These are phyloP conservation scores for Galagoides demidoff DNA, from an alignment of 2,797 vertebrate species.

Conservation along the genomic window DNA sequence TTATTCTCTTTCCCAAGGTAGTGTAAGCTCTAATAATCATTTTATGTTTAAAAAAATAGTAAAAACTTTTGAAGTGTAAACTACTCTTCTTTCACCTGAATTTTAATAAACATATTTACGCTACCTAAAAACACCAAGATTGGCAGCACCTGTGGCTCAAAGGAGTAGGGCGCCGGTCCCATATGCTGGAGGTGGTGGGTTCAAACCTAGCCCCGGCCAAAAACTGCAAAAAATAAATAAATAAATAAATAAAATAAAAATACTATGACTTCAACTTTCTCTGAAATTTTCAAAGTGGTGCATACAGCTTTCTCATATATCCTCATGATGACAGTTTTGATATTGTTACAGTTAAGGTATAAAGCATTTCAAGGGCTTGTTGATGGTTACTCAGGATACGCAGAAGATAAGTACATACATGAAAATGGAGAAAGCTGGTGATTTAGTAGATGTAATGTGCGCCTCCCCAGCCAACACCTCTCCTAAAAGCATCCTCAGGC, in stretches of 20 bases:
- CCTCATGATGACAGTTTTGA: not conserved
- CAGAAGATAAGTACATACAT: not conserved
- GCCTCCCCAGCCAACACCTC: not conserved
- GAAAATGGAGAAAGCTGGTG: not conserved
- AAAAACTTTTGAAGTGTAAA: constrained; percentile 44
- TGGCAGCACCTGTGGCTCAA: no score
- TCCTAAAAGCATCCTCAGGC: not conserved
- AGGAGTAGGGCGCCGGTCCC: no score
- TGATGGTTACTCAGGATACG: not conserved
- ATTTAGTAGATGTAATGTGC: not conserved
- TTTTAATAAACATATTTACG: not conserved
- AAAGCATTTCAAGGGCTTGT: not conserved
- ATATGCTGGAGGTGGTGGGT: no score
- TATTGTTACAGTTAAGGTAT: constrained; percentile 14
- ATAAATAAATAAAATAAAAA: no score
- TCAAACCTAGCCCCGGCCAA: no score
- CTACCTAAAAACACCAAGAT: constrained; percentile 1
- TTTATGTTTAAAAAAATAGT: constrained; percentile 17
- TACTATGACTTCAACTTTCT: not conserved
- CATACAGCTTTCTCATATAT: not conserved
- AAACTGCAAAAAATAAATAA: no score
- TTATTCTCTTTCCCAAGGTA: constrained; percentile 44
- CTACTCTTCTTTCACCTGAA: not conserved
- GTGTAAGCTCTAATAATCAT: not conserved
- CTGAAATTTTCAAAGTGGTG: not conserved